A percentile compares a stretch with the other conserved stretches of the same genome.
These are phyloP conservation scores for Caradrina clavipalpis DNA, from an alignment of 2,888 invertebrate species.

Conservation along the genomic window DNA sequence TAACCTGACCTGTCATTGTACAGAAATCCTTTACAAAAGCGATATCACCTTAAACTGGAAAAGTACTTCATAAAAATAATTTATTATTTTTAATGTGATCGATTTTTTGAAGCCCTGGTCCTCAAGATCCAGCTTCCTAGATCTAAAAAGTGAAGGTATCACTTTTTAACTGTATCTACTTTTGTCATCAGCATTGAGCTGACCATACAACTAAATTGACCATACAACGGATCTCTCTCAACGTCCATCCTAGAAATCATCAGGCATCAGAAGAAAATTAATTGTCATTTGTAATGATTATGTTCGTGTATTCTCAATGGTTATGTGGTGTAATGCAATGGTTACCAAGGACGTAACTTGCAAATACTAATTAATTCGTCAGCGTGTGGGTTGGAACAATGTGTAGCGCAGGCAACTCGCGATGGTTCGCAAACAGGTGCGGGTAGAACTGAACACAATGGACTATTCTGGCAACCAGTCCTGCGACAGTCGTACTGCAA, in stretches of 20 bases:
- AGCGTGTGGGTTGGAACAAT: slow-evolving; percentile 81
- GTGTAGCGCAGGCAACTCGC: slow-evolving; percentile 77
- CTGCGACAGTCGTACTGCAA: slow-evolving; percentile 90
- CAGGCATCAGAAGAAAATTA: not conserved
- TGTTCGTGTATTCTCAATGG: not conserved
- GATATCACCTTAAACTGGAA: too few relatives aligned
- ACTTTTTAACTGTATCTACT: not conserved
- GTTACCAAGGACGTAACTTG: slow-evolving; percentile 66
- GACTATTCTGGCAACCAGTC: slow-evolving; percentile 85
- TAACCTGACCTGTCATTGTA: too few relatives aligned
- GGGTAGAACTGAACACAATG: slow-evolving; percentile 77
- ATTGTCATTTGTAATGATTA: too few relatives aligned
- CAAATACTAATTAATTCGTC: slow-evolving; percentile 79
- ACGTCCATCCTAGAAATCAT: too few relatives aligned
- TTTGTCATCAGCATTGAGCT: not conserved
- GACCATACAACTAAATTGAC: not conserved
- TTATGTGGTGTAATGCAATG: not conserved
- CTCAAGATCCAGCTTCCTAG: too few relatives aligned
- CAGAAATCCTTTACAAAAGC: too few relatives aligned
- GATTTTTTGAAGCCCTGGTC: too few relatives aligned
- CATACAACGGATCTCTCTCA: not conserved
- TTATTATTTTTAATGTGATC: not conserved
- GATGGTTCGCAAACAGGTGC: slow-evolving; percentile 82
- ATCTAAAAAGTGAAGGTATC: too few relatives aligned
- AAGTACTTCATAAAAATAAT: too few relatives aligned